Conservation (phyloP, 1,140 invertebrate species). For the Pogonomyrmex californicus region DNA sequence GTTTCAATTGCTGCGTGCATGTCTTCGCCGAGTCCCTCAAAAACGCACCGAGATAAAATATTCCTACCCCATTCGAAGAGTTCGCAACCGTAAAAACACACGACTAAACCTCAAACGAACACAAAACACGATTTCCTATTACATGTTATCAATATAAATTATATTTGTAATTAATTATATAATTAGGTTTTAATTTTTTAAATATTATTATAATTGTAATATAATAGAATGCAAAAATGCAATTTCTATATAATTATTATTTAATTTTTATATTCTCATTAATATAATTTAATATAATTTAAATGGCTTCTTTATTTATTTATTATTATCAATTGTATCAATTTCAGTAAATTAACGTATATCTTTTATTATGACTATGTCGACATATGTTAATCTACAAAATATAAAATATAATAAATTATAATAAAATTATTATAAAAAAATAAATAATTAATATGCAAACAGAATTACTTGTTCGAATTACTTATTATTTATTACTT, state of each 20-base stretch:
- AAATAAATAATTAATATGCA: too few relatives aligned
- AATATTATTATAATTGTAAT: background rate
- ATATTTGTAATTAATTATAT: slow-evolving; percentile 4
- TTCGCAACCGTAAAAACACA: background rate
- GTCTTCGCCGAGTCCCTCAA: slow-evolving; percentile 33
- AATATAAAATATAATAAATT: too few relatives aligned
- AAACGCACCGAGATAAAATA: slow-evolving; percentile 42
- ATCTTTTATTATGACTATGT: too few relatives aligned
- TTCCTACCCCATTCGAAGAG: background rate
- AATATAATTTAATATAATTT: too few relatives aligned
- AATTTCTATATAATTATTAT: background rate
- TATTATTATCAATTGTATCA: background rate
- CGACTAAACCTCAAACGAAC: background rate
- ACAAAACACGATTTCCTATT: slow-evolving; percentile 7
- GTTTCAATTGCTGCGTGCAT: slow-evolving; percentile 56
- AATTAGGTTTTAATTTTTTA: slow-evolving; percentile 10
- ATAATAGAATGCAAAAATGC: background rate
- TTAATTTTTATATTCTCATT: background rate
- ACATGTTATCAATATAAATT: slow-evolving; percentile 16
- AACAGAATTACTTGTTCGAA: too few relatives aligned
- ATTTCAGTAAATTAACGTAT: too few relatives aligned
- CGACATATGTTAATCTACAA: too few relatives aligned
- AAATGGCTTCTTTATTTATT: background rate
- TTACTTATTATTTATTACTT: too few relatives aligned
- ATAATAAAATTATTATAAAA: too few relatives aligned